These are phyloP conservation scores for Laterallus jamaicensis DNA, from an alignment of 2,113 vertebrate species.

Conservation along the genomic window DNA sequence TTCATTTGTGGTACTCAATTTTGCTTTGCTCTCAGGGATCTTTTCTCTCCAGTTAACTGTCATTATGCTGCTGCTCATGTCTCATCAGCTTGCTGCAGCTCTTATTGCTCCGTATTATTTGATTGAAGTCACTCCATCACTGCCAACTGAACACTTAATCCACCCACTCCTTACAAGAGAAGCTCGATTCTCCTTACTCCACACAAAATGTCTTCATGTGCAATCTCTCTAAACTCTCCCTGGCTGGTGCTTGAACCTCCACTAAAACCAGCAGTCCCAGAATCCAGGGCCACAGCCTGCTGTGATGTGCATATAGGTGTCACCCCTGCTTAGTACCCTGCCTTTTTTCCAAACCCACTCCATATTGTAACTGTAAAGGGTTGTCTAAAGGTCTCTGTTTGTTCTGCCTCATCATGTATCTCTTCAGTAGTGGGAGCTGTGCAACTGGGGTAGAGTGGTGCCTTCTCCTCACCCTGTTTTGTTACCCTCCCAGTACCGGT, in stretches of 20 bases:
- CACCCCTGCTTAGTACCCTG: background rate
- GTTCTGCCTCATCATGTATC: background rate
- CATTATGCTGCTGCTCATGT: constrained; percentile 22
- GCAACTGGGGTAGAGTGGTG: background rate
- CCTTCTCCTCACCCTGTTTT: background rate
- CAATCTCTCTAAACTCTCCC: background rate
- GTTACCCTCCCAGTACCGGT: background rate
- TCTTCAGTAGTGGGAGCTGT: background rate
- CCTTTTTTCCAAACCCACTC: background rate
- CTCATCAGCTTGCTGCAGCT: constrained; percentile 31
- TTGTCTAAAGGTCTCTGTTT: background rate
- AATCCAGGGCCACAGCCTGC: background rate
- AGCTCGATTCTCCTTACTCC: background rate
- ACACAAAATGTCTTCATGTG: background rate
- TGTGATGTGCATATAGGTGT: fast-evolving
- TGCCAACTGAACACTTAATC: background rate
- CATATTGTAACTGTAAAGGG: background rate
- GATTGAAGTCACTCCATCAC: background rate
- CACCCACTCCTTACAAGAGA: background rate
- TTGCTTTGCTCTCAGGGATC: constrained; percentile 5
- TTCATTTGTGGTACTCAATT: background rate
- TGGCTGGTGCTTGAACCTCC: background rate
- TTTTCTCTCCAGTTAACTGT: constrained; percentile 39
- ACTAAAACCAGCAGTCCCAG: background rate
- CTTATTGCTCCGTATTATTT: background rate